Evolutionary conservation across 2,113 vertebrate genomes (phyloP).

Genomic region (Pluvialis apricaria): DNA sequence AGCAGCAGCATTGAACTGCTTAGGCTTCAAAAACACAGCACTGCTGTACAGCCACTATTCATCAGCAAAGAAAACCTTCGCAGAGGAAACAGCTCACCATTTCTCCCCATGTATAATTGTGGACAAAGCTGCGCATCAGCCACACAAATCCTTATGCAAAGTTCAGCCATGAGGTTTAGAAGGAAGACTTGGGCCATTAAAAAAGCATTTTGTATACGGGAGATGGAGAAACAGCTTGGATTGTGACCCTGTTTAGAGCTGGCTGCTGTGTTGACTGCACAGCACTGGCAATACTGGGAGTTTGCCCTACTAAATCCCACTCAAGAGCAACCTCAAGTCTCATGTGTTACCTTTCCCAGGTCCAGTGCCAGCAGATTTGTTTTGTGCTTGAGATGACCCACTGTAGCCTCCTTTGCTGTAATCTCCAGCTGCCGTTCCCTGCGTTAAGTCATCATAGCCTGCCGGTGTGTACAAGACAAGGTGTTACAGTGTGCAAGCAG

Average conservation of each 20-base stretch:
- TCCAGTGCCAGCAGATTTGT: conserved; percentile 87
- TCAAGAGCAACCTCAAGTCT: background rate
- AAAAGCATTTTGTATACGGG: background rate
- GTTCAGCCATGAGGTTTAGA: background rate
- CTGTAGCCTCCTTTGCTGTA: conserved; percentile 95
- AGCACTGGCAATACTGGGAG: background rate
- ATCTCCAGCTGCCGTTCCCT: conserved; percentile 87
- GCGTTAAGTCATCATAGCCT: conserved; percentile 95
- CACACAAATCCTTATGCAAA: background rate
- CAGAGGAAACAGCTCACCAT: background rate
- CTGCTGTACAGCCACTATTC: background rate
- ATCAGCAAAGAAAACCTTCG: background rate
- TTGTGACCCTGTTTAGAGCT: background rate
- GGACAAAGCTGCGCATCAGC: background rate
- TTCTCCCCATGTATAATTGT: background rate
- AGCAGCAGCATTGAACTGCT: background rate
- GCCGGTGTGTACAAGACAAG: conserved; percentile 1
- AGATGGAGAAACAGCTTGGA: conserved; percentile 32
- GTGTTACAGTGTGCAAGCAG: background rate
- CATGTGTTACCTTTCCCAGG: conserved; percentile 88
- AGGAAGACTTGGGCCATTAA: background rate
- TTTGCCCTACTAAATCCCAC: background rate
- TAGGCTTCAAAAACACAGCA: background rate
- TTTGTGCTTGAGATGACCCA: conserved; percentile 89
- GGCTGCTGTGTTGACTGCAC: background rate